Conservation (phyloP, 1,140 invertebrate genomes). For the Penaeus chinensis region DNA sequence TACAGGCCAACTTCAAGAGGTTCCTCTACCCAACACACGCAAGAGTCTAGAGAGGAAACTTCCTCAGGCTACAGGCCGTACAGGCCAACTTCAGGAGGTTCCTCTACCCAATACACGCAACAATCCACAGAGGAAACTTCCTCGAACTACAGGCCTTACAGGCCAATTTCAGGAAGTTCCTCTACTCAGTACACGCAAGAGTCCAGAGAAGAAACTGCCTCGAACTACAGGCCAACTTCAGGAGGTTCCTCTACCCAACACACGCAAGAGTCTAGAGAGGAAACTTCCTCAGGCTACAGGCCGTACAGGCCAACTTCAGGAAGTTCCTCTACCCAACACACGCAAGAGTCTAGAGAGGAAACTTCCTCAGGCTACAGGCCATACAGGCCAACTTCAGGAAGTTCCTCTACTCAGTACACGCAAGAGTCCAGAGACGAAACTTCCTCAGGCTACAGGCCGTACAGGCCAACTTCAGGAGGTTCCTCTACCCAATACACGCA, state of each 20-base stretch:
- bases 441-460: neutral
- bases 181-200: conserved; percentile 23
- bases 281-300: neutral
- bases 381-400: neutral
- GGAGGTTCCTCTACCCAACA: neutral
- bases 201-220: neutral
- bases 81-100: neutral
- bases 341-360: neutral
- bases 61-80: conserved; percentile 21
- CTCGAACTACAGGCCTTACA: neutral
- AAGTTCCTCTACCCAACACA: neutral
- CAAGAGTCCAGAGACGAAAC: neutral
- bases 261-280: neutral
- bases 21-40: conserved; percentile 1
- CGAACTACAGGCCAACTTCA: neutral
- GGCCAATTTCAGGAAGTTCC: conserved; percentile 9
- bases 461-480: conserved; percentile 12
- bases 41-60: neutral
- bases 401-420: neutral
- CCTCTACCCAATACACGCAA: neutral
- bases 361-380: neutral
- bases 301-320: neutral
- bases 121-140: neutral
- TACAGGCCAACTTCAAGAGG: neutral
- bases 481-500: too few species aligned